A percentile compares a stretch with the other conserved stretches of the same genome.
phyloP scores from a whole-genome alignment of 35 echinoderm and acorn worm species.

The Nesometra sesokonis region DNA sequence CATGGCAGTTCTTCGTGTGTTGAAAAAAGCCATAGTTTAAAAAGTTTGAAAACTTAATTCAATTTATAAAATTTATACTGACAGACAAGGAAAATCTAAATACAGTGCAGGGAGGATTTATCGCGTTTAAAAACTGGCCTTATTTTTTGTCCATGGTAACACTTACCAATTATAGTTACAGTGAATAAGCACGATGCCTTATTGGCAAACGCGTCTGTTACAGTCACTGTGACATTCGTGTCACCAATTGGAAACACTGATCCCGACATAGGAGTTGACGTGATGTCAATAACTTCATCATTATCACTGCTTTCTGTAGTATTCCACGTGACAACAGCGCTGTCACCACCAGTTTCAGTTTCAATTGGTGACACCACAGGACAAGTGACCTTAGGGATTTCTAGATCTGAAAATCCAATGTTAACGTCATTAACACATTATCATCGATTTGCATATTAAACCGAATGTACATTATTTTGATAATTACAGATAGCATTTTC shows the following conservation, averaged over 20 bases:
- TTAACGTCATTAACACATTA: too few relatives aligned
- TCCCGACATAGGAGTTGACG: neutral
- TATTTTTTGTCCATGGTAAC: too few relatives aligned
- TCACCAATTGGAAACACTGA: neutral
- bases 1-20: too few relatives aligned
- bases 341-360: neutral
- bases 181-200: neutral
- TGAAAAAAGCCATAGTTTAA: too few relatives aligned
- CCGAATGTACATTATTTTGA: too few relatives aligned
- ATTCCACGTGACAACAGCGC: neutral
- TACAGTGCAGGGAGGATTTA: too few relatives aligned
- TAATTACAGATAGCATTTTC: too few relatives aligned
- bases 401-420: neutral
- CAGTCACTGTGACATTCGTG: neutral
- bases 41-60: too few relatives aligned
- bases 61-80: too few relatives aligned
- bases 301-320: neutral
- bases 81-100: too few relatives aligned
- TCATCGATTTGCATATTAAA: too few relatives aligned
- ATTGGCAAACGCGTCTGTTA: neutral
- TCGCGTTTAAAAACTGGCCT: too few relatives aligned
- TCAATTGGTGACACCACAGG: neutral
- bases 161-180: constrained; percentile 4
- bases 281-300: neutral
- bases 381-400: neutral